Evolutionary conservation across 2,888 invertebrate species (phyloP).

Genomic region (Polymixis lichenea): DNA sequence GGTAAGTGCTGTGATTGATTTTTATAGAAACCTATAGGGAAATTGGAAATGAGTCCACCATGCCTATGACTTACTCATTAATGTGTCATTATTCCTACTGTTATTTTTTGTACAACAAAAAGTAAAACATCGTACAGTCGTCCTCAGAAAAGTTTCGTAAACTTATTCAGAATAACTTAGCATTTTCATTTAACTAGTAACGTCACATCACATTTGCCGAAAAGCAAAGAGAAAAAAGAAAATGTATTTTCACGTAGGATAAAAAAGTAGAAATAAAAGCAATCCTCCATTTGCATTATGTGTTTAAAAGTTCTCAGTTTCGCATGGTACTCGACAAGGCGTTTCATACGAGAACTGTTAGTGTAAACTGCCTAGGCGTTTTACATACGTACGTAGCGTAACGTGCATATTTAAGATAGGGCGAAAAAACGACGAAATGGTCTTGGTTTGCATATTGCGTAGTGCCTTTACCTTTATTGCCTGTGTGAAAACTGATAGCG

Average conservation of each 20-base stretch:
- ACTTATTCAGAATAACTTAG: conserved; percentile 40
- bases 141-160: conserved; percentile 20
- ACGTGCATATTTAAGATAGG: background rate
- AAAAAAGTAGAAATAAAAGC: conserved; percentile 31
- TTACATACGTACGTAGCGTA: conserved; percentile 27
- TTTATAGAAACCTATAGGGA: background rate
- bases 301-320: conserved; percentile 39
- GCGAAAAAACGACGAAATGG: background rate
- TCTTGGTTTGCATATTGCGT: background rate
- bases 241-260: conserved; percentile 14
- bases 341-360: conserved; percentile 21
- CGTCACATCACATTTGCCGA: conserved; percentile 2
- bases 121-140: background rate
- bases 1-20: background rate
- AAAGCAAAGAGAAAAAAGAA: conserved; percentile 7
- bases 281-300: conserved; percentile 39
- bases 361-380: conserved; percentile 39
- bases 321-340: background rate
- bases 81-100: conserved; percentile 13
- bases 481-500: background rate
- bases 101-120: conserved; percentile 5
- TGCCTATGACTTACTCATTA: conserved; percentile 9
- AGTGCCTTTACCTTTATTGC: background rate
- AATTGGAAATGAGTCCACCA: conserved; percentile 1
- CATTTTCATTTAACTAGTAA: conserved; percentile 37